A percentile compares a stretch with the other conserved stretches of the same genome.
Evolutionary conservation across 1,140 invertebrate genomes (phyloP).

Genomic region (Mactra quadrangularis): DNA sequence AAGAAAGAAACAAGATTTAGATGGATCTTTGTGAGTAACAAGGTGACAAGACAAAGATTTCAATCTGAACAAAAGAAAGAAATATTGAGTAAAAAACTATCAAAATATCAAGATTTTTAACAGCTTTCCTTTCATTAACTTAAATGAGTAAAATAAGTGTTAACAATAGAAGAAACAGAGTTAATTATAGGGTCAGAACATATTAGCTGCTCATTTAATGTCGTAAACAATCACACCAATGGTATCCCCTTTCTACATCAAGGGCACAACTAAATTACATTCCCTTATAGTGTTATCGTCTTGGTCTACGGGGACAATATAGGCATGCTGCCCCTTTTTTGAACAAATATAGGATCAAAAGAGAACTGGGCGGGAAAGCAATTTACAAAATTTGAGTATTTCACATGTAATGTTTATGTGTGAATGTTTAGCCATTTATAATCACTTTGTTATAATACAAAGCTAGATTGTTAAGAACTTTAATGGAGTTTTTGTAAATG

Average conservation of each 20-base stretch:
- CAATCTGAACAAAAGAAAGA: too few species aligned
- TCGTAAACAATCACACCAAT: not conserved
- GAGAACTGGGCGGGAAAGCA: slow-evolving; percentile 2
- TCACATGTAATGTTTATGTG: not conserved
- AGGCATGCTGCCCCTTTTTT: slow-evolving; percentile 18
- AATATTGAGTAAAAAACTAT: too few species aligned
- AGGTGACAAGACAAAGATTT: too few species aligned
- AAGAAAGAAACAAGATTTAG: too few species aligned
- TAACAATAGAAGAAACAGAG: slow-evolving; percentile 1
- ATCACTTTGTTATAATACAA: too few species aligned
- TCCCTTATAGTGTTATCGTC: not conserved
- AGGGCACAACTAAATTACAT: slow-evolving; percentile 8
- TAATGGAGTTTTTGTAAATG: too few species aligned
- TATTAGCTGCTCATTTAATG: slow-evolving; percentile 20
- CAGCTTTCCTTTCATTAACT: not conserved
- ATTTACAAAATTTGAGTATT: slow-evolving; percentile 33
- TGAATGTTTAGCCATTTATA: not conserved
- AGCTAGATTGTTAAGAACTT: too few species aligned
- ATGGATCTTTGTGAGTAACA: too few species aligned
- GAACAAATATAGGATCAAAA: slow-evolving; percentile 12
- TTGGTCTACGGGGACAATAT: slow-evolving; percentile 9
- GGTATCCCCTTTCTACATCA: slow-evolving; percentile 30
- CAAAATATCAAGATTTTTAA: too few species aligned
- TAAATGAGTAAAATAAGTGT: slow-evolving; percentile 3
- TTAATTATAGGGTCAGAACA: slow-evolving; percentile 24